phyloP scores from a whole-genome alignment of 2,113 vertebrate species.

The Phocoena phocoena region DNA sequence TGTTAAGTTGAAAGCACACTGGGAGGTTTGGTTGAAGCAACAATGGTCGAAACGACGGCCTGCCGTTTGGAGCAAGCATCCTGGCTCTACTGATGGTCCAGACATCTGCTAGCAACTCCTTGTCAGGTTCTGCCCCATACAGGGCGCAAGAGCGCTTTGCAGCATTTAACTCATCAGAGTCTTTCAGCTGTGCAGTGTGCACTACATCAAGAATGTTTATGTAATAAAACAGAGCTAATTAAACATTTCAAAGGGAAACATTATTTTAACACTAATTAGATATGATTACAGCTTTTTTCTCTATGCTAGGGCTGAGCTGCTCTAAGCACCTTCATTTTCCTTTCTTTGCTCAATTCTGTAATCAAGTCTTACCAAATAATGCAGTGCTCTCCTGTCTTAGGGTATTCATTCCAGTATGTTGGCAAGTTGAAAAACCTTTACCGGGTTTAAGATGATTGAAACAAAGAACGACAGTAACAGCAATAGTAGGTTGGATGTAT shows the following conservation, averaged over 20 bases:
- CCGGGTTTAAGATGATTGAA: constrained; percentile 33
- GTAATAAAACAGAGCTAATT: constrained; percentile 89
- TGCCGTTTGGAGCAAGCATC: constrained; percentile 85
- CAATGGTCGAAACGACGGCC: constrained; percentile 84
- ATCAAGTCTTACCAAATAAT: constrained; percentile 65
- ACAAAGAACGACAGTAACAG: background rate
- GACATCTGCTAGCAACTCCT: constrained; percentile 85
- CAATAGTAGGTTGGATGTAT: background rate
- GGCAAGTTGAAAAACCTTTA: constrained; percentile 47
- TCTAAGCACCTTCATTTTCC: constrained; percentile 63
- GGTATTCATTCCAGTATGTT: background rate
- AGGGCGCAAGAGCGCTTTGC: constrained; percentile 77
- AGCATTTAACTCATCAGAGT: constrained; percentile 81
- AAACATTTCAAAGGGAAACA: constrained; percentile 90
- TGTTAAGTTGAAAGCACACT: constrained; percentile 84
- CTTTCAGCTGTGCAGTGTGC: constrained; percentile 72
- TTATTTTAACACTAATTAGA: constrained; percentile 89
- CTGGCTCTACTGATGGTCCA: constrained; percentile 77
- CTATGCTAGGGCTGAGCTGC: constrained; percentile 65
- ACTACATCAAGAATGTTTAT: constrained; percentile 85
- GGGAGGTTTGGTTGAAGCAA: constrained; percentile 81
- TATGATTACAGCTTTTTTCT: constrained; percentile 84
- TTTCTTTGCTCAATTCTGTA: constrained; percentile 62
- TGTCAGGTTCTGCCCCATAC: constrained; percentile 83
- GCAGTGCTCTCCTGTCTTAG: background rate